Percentiles rank a stretch among this genome's conserved stretches.
Evolutionary conservation across 1,140 invertebrate genomes (phyloP).

Genomic region (Heliconius himera): DNA sequence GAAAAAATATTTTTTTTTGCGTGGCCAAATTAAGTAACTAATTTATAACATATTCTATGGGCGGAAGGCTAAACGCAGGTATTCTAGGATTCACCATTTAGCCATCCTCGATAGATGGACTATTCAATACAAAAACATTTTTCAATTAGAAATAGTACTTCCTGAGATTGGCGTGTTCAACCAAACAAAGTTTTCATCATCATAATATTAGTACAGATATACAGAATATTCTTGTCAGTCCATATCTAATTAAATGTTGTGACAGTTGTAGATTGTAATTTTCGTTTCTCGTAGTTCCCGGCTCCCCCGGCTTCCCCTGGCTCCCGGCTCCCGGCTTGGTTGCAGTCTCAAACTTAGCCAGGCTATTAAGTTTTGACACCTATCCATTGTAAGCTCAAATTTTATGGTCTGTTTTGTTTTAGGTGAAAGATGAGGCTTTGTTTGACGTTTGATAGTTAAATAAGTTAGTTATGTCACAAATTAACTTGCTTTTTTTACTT

Average conservation of each 20-base stretch:
- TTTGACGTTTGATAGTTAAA: neutral
- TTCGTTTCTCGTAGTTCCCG: neutral
- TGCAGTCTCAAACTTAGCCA: neutral
- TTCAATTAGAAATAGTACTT: too few relatives aligned
- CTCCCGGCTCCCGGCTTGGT: neutral
- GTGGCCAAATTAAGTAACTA: too few relatives aligned
- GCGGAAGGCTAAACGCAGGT: too few relatives aligned
- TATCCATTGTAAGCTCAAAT: neutral
- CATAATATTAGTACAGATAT: neutral
- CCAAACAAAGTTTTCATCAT: too few relatives aligned
- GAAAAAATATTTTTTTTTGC: too few relatives aligned
- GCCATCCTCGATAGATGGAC: too few relatives aligned
- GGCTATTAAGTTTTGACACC: neutral
- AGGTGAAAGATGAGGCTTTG: neutral
- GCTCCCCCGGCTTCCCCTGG: neutral
- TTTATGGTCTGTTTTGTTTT: conserved; percentile 3
- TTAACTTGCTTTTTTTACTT: neutral
- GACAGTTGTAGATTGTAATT: neutral
- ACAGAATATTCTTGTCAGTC: neutral
- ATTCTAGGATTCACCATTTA: too few relatives aligned
- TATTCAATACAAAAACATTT: too few relatives aligned
- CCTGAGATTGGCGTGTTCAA: too few relatives aligned
- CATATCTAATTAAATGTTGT: conserved; percentile 1
- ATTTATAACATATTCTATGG: too few relatives aligned
- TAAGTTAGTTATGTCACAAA: neutral